Evolutionary conservation across 2,888 invertebrate species (phyloP), one percentile per base, ranked within the genome.

Genomic region (Pachliopta kotzebuea): DNA sequence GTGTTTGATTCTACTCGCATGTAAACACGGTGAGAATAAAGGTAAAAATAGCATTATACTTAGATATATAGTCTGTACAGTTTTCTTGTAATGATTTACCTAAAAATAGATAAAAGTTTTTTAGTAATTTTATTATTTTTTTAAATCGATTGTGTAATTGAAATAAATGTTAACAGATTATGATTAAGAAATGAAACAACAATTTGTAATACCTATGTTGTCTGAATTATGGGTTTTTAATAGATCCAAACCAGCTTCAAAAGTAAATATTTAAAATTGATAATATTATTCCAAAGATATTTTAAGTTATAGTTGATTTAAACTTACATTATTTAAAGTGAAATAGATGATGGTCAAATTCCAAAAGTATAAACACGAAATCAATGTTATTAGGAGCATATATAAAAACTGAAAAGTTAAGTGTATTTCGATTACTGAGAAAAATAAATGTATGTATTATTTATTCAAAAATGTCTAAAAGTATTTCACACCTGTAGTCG

Each of bases 401-500:
- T 52, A 4, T 0, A 56, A 0, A 37, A 56, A 62, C 62, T 56
- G 56, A n/a, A 62, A 62, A 31, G 31, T 37, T 21, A 23, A 1
- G n/a, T n/a, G n/a, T n/a, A n/a, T n/a, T n/a, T n/a, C n/a, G n/a
- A n/a, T n/a, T n/a, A n/a, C n/a, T n/a, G n/a, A n/a, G n/a, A n/a
- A n/a, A n/a, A n/a, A n/a, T n/a, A n/a, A n/a, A n/a, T n/a, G n/a
- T n/a, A n/a, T n/a, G n/a, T n/a, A n/a, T n/a, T n/a, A n/a, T n/a
- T n/a, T 21, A 11, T 11, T 23, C 18, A 11, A 52, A 37, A 18
- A 4, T 11, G 21, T 21, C 17, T 8, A 26, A 58, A 23, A 9
- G 18, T 11, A 45, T 59, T 21, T 26, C 42, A n/a, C n/a, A 62
- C 62, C 62, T 56, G 62, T 56, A 29, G 23, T 31, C 55, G 50